A percentile compares a stretch with the other conserved stretches of the same genome.
These are phyloP conservation scores for Podotricha telesiphe DNA, from an alignment of 2,888 invertebrate species.

Conservation along the genomic window DNA sequence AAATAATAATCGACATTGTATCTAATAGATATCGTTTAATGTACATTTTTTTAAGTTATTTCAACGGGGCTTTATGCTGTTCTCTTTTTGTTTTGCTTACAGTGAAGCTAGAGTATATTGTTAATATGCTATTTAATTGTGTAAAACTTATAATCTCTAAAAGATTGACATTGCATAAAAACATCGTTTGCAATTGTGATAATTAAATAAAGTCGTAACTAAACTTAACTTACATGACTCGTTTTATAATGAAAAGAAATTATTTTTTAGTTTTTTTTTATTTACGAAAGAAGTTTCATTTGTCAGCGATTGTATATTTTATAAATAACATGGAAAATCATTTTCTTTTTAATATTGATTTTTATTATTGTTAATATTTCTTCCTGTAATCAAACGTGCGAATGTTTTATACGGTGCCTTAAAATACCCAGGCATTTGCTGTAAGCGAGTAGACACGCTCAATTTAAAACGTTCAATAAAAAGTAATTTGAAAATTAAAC, in stretches of 20 bases:
- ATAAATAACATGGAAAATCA: too few species aligned
- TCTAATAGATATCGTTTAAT: conserved; percentile 2
- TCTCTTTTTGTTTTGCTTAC: neutral
- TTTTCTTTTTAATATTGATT: too few species aligned
- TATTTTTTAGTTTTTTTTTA: too few species aligned
- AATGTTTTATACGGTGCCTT: conserved; percentile 14
- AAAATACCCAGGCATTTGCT: conserved; percentile 16
- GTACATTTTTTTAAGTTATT: conserved; percentile 12
- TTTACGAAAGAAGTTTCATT: too few species aligned
- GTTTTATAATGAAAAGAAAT: neutral
- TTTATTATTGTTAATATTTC: neutral
- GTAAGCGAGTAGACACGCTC: conserved; percentile 8
- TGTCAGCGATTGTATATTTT: too few species aligned
- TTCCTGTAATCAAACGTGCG: neutral
- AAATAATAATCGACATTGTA: conserved; percentile 18
- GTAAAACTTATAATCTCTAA: neutral
- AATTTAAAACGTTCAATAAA: conserved; percentile 15
- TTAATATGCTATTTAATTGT: neutral
- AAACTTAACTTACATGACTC: neutral
- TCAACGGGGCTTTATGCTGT: neutral
- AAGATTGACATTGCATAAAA: neutral
- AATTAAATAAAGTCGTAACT: neutral
- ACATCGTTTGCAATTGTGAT: neutral
- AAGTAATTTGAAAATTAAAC: conserved; percentile 7
- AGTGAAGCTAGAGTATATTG: neutral